Evolutionary conservation across 2,113 vertebrate genomes (phyloP).

Genomic region (Oncorhynchus tshawytscha): DNA sequence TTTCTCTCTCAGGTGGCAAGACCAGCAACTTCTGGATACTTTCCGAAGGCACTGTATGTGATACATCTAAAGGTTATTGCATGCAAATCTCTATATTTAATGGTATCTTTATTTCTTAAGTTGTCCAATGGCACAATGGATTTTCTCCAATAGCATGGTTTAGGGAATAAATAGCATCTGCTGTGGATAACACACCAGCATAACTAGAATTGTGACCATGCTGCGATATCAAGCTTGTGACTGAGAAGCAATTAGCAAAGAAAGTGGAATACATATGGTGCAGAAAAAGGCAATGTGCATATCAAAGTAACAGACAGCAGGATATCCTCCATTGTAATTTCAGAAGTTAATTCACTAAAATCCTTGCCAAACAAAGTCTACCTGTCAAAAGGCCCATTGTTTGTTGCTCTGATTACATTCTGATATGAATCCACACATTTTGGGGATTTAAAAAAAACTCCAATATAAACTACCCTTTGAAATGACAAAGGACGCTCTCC

Average conservation of each 20-base stretch:
- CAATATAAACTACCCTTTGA: slow-evolving; percentile 7
- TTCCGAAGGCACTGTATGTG: too few relatives aligned
- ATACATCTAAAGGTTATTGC: background rate
- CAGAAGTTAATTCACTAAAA: background rate
- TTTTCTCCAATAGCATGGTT: background rate
- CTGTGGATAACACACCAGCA: background rate
- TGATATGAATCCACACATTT: background rate
- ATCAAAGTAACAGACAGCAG: background rate
- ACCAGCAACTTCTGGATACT: background rate
- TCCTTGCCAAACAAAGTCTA: background rate
- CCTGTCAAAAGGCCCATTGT: background rate
- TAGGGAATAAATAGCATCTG: background rate
- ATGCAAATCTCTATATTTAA: background rate
- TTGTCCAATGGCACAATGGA: background rate
- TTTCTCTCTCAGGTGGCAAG: slow-evolving; percentile 5
- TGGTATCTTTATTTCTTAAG: background rate
- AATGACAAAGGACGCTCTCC: slow-evolving; percentile 20
- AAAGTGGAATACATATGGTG: background rate
- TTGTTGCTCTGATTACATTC: background rate
- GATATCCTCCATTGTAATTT: background rate
- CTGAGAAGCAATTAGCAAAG: background rate
- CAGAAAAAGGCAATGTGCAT: background rate
- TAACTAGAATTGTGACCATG: background rate
- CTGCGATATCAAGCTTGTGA: background rate
- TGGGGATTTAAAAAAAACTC: too few relatives aligned